Evolutionary conservation across 1,140 invertebrate genomes (phyloP), one percentile per base, ranked within the genome.

Genomic region (Portunus trituberculatus): DNA sequence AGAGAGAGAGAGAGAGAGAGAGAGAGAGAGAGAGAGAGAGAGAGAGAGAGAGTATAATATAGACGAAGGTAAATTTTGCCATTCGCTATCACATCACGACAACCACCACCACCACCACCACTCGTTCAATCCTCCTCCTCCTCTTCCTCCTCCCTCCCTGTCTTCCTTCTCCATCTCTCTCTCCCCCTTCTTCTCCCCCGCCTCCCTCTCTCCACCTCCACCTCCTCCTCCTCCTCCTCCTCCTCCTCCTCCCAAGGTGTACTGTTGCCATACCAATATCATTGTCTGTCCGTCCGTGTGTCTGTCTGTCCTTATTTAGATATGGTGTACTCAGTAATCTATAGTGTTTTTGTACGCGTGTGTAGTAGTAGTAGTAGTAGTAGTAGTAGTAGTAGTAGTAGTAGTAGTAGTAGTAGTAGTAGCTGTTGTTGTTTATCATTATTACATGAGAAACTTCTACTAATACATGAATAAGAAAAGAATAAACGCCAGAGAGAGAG

Each of bases 381-480:
- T 86, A 86, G 83, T 86, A 86, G 83, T 86, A 86, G 83, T 86
- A 86, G 83, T 86, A 86, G 83, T 86, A 86, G 83, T 86, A 86
- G 83, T 86, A 86, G 83, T 86, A 86, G 83, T 86, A 86, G 83
- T 86, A 86, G 83, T 86, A 86, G 83, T 86, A 86, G 83, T 86
- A 86, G n/a, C 28, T 59, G 39, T 39, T 39, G 39, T 39, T 39
- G 39, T 39, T 39, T 1, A 2, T 39, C 1, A 2, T 39, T 39
- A 39, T 39, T 2, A 39, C 39, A 2, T 39, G 6, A 39, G 39
- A 39, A 39, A 39, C 39, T 39, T 39, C 1, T 39, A 39, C 1
- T 39, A 39, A 39, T 39, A 39, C 1, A 39, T 39, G 6, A 39
- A 39, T 39, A 39, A 39, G 6, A n/a, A n/a, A n/a, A n/a, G 6